Evolutionary conservation across 92 coral and sea anemone species (phyloP), one percentile per base, ranked within the genome.

Genomic region (Porites cylindrica): DNA sequence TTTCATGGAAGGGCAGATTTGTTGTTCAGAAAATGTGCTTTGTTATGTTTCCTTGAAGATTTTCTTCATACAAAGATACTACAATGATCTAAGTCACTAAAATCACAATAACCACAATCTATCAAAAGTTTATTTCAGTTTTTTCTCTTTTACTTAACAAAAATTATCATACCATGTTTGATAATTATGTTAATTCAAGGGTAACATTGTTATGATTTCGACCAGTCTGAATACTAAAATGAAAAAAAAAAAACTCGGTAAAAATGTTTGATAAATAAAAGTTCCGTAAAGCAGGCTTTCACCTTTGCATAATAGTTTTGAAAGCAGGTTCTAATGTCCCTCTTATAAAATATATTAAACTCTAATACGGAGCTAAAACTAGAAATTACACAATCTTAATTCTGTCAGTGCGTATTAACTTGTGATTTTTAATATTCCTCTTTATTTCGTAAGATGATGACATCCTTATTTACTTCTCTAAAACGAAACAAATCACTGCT

Each of bases 1-100:
- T 75, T 54, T 78, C 58, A 70, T 18, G 8, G 54, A 63, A 2
- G 26, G 43, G 47, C 69, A 69, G 16, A 58, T 82, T 82, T 70
- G 18, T 16, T 82, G 71, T 82, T 82, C 70, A 72, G 43, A 71
- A 70, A 82, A 32, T 70, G 78, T 70, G 86, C 71, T 82, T 59
- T 53, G 21, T 43, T 14, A 10, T 16, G 1, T 21, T 56, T 72
- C 38, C 47, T 38, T 38, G 47, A 38, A 38, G 6, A 38, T 38
- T 38, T 38, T 38, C 47, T 38, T 38, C 47, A 38, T 38, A 38
- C 47, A 38, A 38, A 38, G 56, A 70, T 53, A 19, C 26, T 38
- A 59, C 43, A n/a, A 61, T 64, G 69, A 61, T 62, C 58, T 11
- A 18, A n/a, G 67, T 66, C 70, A 76, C 85, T 76, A 81, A 67